Percentiles rank a stretch among this genome's conserved stretches.
Evolutionary conservation across 2,888 invertebrate species (phyloP).

Genomic region (Rambutsinella grinnellia): DNA sequence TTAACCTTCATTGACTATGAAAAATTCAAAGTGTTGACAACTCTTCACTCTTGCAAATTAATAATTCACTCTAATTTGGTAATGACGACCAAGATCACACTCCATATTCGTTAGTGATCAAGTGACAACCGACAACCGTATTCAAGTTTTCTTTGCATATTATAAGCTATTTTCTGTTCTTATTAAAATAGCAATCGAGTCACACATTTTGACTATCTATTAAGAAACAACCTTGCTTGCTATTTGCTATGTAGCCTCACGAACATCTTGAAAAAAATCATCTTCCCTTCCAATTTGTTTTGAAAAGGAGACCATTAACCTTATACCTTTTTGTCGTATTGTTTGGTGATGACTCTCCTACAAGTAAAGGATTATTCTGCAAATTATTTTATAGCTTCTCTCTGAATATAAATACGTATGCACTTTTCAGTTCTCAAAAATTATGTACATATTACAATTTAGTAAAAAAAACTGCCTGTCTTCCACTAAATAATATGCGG

Average conservation of each 20-base stretch:
- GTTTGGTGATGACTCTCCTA: not conserved
- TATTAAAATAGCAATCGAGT: not conserved
- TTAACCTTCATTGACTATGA: constrained; percentile 41
- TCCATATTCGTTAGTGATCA: not conserved
- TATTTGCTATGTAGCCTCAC: not conserved
- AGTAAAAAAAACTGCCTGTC: not conserved
- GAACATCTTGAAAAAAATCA: not conserved
- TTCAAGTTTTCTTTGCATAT: not conserved
- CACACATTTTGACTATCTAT: not conserved
- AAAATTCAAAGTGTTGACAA: constrained; percentile 28
- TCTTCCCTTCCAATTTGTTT: not conserved
- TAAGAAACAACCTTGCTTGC: constrained; percentile 8
- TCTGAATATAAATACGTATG: too few relatives aligned
- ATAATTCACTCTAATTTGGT: not conserved
- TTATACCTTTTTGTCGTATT: constrained; percentile 6
- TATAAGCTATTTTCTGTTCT: not conserved
- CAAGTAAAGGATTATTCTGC: not conserved
- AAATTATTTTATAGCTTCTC: too few relatives aligned
- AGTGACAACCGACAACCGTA: constrained; percentile 6
- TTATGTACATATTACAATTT: too few relatives aligned
- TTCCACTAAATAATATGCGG: constrained; percentile 29
- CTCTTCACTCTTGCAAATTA: not conserved
- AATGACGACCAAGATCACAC: not conserved
- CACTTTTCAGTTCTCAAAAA: too few relatives aligned
- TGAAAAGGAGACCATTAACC: constrained; percentile 16